These are phyloP conservation scores for Tryphoninae sp. DNA, from an alignment of 2,888 invertebrate genomes.

Conservation along the genomic window DNA sequence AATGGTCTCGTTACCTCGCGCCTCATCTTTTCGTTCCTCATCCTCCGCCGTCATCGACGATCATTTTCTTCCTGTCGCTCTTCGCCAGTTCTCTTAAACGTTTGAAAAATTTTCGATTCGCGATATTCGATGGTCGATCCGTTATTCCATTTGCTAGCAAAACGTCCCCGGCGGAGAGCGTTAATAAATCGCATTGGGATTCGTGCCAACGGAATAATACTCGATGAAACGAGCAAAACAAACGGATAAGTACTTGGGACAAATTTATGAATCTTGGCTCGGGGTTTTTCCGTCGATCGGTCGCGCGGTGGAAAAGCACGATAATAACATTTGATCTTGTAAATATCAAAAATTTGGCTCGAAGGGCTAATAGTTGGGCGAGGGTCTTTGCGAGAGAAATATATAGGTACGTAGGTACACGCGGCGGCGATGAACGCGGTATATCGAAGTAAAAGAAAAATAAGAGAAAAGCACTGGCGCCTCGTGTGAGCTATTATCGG, in stretches of 20 bases:
- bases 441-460: constrained; percentile 9
- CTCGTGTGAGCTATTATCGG: constrained; percentile 61
- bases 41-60: constrained; percentile 16
- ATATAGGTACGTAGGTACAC: constrained; percentile 2
- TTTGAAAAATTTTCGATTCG: constrained; percentile 4
- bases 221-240: constrained; percentile 30
- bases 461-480: constrained; percentile 53
- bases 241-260: constrained; percentile 32
- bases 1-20: constrained; percentile 66
- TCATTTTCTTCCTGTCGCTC: constrained; percentile 8
- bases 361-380: constrained; percentile 2
- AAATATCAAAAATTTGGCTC: background rate
- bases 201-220: constrained; percentile 55
- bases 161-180: constrained; percentile 31
- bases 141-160: constrained; percentile 17
- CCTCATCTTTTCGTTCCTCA: constrained; percentile 52
- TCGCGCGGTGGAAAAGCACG: constrained; percentile 2
- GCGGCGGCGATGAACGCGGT: background rate
- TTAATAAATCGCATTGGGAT: constrained; percentile 53
- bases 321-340: background rate
- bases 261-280: too few species aligned
- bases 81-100: background rate
- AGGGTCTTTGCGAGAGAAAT: background rate
- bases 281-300: background rate
- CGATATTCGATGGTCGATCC: background rate